These are phyloP conservation scores for Achroia grisella DNA, from an alignment of 1,140 invertebrate species.

Conservation along the genomic window DNA sequence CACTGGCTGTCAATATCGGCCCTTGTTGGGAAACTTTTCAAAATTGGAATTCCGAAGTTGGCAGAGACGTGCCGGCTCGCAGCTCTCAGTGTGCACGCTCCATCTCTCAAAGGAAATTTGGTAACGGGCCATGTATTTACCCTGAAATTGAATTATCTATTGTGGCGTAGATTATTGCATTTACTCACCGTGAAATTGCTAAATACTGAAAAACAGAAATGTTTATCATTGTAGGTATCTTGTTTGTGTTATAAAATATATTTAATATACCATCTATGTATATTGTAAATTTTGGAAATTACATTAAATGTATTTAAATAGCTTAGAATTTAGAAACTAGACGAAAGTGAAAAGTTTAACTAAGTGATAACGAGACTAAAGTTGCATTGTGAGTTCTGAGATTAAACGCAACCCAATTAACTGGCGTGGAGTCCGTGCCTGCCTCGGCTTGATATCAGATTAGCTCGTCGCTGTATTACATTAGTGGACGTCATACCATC, in stretches of 20 bases:
- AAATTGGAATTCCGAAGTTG: constrained; percentile 71
- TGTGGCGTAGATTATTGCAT: constrained; percentile 41
- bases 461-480: constrained; percentile 60
- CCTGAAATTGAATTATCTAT: constrained; percentile 57
- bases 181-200: constrained; percentile 37
- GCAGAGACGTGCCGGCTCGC: constrained; percentile 59
- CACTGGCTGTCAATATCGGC: constrained; percentile 61
- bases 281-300: constrained; percentile 1
- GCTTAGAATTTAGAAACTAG: constrained; percentile 12
- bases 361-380: constrained; percentile 54
- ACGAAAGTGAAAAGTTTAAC: constrained; percentile 14
- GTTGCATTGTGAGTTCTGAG: constrained; percentile 46
- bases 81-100: constrained; percentile 42
- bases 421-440: constrained; percentile 46
- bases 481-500: constrained; percentile 53
- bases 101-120: constrained; percentile 67
- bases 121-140: constrained; percentile 59
- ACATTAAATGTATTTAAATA: constrained; percentile 24
- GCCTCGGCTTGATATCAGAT: constrained; percentile 62
- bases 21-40: constrained; percentile 68
- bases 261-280: too few relatives aligned
- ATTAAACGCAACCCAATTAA: constrained; percentile 70
- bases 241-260: too few relatives aligned
- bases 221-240: too few relatives aligned
- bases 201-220: constrained; percentile 30